Evolutionary conservation across 2,888 invertebrate species (phyloP).

Genomic region (Patella caerulea): DNA sequence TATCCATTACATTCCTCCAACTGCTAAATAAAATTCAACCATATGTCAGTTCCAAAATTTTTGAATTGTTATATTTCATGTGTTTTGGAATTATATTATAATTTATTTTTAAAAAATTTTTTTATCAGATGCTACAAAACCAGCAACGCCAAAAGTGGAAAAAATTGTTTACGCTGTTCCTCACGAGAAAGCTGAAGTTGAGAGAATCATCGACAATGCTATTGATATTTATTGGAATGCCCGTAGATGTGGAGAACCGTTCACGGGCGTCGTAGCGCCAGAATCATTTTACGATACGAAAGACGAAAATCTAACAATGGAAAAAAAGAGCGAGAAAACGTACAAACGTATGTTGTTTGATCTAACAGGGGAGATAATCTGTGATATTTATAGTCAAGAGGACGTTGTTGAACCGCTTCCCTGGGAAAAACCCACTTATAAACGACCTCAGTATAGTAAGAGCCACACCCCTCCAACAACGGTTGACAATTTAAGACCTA

Average conservation of each 20-base stretch:
- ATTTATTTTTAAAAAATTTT: too few species aligned
- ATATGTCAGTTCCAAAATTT: too few species aligned
- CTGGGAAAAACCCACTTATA: constrained; percentile 74
- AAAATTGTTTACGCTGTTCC: constrained; percentile 64
- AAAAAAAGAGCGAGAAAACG: constrained; percentile 55
- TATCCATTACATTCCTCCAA: too few species aligned
- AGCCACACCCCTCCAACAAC: constrained; percentile 60
- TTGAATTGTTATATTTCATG: too few species aligned
- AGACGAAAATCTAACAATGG: constrained; percentile 45
- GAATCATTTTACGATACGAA: constrained; percentile 49
- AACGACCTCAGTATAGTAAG: constrained; percentile 57
- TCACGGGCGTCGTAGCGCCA: constrained; percentile 53
- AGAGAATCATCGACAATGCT: constrained; percentile 51
- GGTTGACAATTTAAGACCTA: constrained; percentile 56
- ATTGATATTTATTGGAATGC: constrained; percentile 65
- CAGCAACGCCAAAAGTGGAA: background rate
- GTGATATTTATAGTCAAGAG: constrained; percentile 66
- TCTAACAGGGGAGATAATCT: constrained; percentile 67
- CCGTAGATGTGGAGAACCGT: constrained; percentile 58
- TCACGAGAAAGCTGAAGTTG: constrained; percentile 60
- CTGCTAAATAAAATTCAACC: too few species aligned
- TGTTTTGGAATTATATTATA: too few species aligned
- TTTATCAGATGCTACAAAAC: constrained; percentile 8
- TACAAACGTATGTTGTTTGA: constrained; percentile 69
- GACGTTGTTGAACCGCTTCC: constrained; percentile 71